Conservation (phyloP, 2,113 vertebrate species). For the Donacobius atricapilla region DNA sequence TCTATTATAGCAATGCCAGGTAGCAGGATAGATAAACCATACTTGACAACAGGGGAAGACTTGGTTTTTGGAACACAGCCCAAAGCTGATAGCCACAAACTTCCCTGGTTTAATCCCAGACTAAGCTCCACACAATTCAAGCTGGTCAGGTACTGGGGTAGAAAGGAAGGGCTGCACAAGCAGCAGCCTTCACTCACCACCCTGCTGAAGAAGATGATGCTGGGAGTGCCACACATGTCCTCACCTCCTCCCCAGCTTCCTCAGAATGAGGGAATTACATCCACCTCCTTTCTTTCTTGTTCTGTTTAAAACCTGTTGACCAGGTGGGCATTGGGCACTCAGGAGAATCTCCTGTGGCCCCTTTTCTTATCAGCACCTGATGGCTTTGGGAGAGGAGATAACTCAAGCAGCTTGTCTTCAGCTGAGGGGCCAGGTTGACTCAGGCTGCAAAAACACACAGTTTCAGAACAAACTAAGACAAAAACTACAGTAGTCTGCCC, state of each 20-base stretch:
- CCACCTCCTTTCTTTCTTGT: not conserved
- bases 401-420: not conserved
- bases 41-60: not conserved
- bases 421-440: not conserved
- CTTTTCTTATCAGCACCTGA: not conserved
- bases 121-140: not conserved
- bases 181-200: not conserved
- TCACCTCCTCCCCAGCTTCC: not conserved
- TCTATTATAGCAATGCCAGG: not conserved
- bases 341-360: not conserved
- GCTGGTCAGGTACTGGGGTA: not conserved
- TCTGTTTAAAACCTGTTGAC: not conserved
- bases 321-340: not conserved
- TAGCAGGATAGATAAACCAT: not conserved
- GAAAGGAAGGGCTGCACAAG: not conserved
- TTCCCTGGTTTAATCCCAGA: not conserved
- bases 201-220: not conserved
- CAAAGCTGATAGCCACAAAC: not conserved
- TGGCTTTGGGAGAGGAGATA: not conserved
- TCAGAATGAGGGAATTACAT: accelerated
- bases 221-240: accelerated
- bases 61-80: not conserved
- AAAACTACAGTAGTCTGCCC: not conserved
- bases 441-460: accelerated
- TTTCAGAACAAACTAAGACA: not conserved